phyloP scores from a whole-genome alignment of 2,888 invertebrate species.

The Ormyrus labotus region DNA sequence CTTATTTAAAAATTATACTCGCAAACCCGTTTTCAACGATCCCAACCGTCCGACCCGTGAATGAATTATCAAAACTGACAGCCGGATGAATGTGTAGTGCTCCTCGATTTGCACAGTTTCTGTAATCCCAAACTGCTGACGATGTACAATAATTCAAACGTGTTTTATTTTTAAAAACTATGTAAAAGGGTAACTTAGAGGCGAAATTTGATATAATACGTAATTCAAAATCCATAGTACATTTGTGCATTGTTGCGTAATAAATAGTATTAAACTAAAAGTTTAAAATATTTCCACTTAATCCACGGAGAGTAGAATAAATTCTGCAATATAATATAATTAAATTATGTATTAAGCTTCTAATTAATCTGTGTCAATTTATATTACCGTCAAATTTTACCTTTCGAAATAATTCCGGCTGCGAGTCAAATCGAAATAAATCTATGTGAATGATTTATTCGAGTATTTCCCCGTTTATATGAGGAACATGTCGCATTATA shows the following conservation, averaged over 20 bases:
- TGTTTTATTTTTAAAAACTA: no score
- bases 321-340: constrained; percentile 4
- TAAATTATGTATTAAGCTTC: constrained; percentile 9
- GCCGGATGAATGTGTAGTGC: no score
- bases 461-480: neutral
- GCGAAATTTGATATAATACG: no score
- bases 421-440: neutral
- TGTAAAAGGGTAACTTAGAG: no score
- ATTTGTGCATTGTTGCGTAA: no score
- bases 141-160: no score
- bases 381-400: neutral
- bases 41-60: neutral
- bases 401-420: neutral
- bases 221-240: no score
- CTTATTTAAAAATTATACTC: constrained; percentile 45
- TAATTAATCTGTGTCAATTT: constrained; percentile 11
- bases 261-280: neutral
- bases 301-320: constrained; percentile 16
- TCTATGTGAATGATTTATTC: neutral
- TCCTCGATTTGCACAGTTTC: no score
- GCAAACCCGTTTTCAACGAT: constrained; percentile 26
- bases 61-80: constrained; percentile 43
- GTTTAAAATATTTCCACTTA: constrained; percentile 12
- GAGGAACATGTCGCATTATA: no score
- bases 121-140: no score